Percentiles rank a stretch among this genome's conserved stretches.
Conservation (phyloP, 2,888 invertebrate species). For the Anaspis maculata region DNA sequence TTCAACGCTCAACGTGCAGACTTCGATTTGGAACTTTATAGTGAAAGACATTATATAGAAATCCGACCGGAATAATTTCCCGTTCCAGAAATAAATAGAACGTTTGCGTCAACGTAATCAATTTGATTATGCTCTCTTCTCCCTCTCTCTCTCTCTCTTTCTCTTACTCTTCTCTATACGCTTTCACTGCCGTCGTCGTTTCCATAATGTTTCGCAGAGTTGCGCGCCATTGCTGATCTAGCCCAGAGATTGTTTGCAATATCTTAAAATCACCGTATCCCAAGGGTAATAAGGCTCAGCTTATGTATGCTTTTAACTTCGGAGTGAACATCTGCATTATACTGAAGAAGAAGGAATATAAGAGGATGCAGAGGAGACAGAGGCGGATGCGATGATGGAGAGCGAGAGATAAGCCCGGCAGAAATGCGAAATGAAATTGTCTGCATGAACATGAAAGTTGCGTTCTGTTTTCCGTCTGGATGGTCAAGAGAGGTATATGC, state of each 20-base stretch:
- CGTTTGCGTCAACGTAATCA: constrained; percentile 13
- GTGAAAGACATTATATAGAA: no score
- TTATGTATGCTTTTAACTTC: constrained; percentile 18
- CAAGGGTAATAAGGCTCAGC: constrained; percentile 16
- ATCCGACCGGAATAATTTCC: no score
- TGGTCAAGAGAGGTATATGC: no score
- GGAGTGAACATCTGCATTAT: constrained; percentile 10
- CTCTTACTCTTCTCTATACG: no score
- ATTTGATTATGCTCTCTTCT: constrained; percentile 12
- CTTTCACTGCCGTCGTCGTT: no score
- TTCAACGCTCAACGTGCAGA: no score
- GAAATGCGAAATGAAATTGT: constrained; percentile 10
- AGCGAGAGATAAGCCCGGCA: no score
- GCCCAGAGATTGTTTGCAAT: constrained; percentile 19
- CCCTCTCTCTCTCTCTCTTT: no score
- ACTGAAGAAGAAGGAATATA: no score
- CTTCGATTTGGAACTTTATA: no score
- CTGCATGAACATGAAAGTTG: no score
- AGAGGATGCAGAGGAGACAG: not conserved
- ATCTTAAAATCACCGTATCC: constrained; percentile 18
- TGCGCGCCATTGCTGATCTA: constrained; percentile 15
- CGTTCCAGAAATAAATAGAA: constrained; percentile 8
- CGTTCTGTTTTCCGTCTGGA: no score
- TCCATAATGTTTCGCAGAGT: constrained; percentile 15
- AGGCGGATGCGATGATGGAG: not conserved